Evolutionary conservation across 2,888 invertebrate species (phyloP), one percentile per base, ranked within the genome.

Genomic region (Drosophila gaucha): DNA sequence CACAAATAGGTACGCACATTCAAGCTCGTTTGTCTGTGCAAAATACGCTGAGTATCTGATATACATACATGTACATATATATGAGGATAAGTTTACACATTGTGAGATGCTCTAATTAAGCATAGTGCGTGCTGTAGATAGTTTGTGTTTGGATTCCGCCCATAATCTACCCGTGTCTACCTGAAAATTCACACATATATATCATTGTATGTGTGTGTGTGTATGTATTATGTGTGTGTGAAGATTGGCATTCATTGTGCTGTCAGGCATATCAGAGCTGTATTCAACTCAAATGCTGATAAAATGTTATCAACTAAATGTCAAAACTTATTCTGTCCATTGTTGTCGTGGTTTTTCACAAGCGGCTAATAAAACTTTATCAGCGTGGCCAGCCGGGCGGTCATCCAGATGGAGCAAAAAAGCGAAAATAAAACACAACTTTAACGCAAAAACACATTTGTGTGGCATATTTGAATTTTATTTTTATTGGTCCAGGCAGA

Each of bases 241-340:
- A 52, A n/a, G n/a, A n/a, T n/a, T n/a, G n/a, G n/a, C 60, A 66
- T 54, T 62, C 62, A 71, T 71, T 72, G 58, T 67, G 20, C 16
- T 59, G 68, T 47, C 54, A 31, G 54, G n/a, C 30, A 39, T 51
- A 66, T 62, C 54, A 58, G 28, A 31, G 46, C 26, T 31, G 55
- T 55, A 62, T 14, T 30, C 31, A 73, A 70, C 60, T 70, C 62
- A 68, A 41, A 67, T 79, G 88, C 76, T 82, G 65, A 67, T 76
- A 67, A 77, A 72, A 77, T 77, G 72, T 72, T 86, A 77, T 86
- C 84, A 83, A 80, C 72, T 70, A 69, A 67, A 71, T 70, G 80
- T 80, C 80, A 86, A 68, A 70, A 78, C 56, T 66, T 66, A 49
- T 58, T 60, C 38, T 35, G 71, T 33, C 65, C 62, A 59, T 65